phyloP scores from a whole-genome alignment of 1,140 invertebrate species.

The Tribolium castaneum region DNA sequence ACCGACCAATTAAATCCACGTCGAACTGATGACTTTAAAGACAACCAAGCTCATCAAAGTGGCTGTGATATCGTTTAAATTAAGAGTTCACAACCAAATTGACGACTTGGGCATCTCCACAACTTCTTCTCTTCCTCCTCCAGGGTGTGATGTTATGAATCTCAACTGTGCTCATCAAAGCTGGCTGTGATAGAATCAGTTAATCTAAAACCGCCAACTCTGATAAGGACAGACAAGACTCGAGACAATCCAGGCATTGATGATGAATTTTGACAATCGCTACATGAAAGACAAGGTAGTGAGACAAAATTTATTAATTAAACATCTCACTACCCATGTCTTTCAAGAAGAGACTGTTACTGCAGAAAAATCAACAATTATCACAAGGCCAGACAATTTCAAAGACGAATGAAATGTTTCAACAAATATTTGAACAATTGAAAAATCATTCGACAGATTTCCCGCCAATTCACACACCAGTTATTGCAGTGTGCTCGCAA shows the following conservation, averaged over 20 bases:
- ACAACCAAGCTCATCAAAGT: conserved; percentile 79
- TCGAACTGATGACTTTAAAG: neutral
- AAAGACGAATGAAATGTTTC: no score
- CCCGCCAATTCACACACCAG: no score
- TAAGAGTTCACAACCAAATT: conserved; percentile 80
- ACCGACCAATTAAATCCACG: conserved; percentile 44
- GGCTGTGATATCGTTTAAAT: conserved; percentile 78
- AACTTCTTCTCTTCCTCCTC: neutral
- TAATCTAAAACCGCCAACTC: conserved; percentile 81
- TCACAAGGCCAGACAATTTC: conserved; percentile 9
- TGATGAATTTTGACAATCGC: conserved; percentile 42
- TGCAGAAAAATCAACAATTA: neutral
- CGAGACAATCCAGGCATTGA: neutral
- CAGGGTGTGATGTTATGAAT: conserved; percentile 45
- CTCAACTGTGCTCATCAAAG: conserved; percentile 82
- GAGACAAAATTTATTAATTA: conserved; percentile 72
- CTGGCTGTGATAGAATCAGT: conserved; percentile 81
- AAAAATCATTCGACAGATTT: no score
- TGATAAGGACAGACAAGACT: conserved; percentile 67
- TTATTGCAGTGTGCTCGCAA: no score
- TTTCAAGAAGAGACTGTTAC: conserved; percentile 73
- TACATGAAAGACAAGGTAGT: conserved; percentile 93
- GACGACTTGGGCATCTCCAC: conserved; percentile 70
- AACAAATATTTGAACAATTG: no score
- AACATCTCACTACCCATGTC: conserved; percentile 97